Percentiles rank a stretch among this genome's conserved stretches.
phyloP scores from a whole-genome alignment of 2,888 invertebrate genomes.

The Drosophila melanosoma region DNA sequence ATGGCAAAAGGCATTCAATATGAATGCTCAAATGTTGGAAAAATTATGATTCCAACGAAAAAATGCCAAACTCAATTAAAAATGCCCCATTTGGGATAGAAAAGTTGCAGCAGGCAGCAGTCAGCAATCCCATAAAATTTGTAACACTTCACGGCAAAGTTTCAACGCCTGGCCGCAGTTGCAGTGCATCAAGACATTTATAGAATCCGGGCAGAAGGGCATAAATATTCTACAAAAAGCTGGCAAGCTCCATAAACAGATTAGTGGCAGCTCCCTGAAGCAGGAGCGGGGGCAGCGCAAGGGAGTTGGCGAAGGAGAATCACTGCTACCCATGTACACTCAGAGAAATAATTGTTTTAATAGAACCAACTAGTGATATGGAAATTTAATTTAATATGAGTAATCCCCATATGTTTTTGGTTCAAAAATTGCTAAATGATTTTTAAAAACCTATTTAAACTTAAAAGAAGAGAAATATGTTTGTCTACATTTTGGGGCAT shows the following conservation, averaged over 20 bases:
- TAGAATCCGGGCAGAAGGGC: slow-evolving; percentile 61
- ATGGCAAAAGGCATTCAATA: slow-evolving; percentile 63
- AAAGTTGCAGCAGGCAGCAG: not conserved
- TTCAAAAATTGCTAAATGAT: not conserved
- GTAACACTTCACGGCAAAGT: slow-evolving; percentile 67
- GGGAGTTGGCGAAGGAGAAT: not conserved
- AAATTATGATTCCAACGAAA: slow-evolving; percentile 63
- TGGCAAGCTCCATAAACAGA: slow-evolving; percentile 71
- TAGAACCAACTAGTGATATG: not conserved
- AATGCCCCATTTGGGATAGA: slow-evolving; percentile 41
- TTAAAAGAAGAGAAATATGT: not conserved
- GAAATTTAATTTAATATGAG: not conserved
- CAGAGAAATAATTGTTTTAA: not conserved
- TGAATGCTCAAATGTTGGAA: slow-evolving; percentile 44
- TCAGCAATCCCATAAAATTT: slow-evolving; percentile 60
- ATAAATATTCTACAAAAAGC: slow-evolving; percentile 60
- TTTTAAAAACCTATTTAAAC: not conserved
- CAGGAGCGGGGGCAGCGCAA: not conserved
- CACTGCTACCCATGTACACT: not conserved
- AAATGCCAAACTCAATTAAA: slow-evolving; percentile 71
- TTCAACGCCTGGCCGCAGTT: slow-evolving; percentile 24
- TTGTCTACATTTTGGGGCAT: not conserved
- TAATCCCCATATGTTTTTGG: not conserved
- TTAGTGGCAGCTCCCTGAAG: slow-evolving; percentile 50
- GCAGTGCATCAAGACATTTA: slow-evolving; percentile 59